Base-by-base conservation (phyloP, 2,888 invertebrate genomes). In the Morpho deidamia region DNA sequence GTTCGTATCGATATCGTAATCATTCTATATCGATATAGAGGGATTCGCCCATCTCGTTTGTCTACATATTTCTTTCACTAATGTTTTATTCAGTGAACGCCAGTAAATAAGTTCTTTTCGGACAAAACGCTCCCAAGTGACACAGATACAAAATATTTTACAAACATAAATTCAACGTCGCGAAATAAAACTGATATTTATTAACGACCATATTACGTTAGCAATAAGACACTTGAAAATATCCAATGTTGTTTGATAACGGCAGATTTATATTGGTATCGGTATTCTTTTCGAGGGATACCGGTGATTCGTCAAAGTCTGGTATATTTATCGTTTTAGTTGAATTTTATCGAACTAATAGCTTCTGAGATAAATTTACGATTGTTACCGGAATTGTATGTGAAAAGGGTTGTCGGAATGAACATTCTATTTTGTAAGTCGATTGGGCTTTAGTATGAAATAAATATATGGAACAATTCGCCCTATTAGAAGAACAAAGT, bases 311-410 rank as follows among this genome's bases (percentile, higher is more conserved):
- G 85, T 69, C 69, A 68, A 87, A 87, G 87, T 86, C 85, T 73
- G 76, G 74, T 83, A 83, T 88, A 88, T 88, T 88, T 88, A 88
- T 88, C 84, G 88, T 87, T 86, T 79, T 82, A 84, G 83, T 85
- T 85, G 87, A 87, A 87, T 88, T 87, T 88, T 88, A 88, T 88
- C 86, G 84, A 78, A 87, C 87, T 87, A 88, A 88, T 88, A 88
- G 86, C 78, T 72, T 69, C 66, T 66, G 83, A 86, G 86, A 88
- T 87, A 82, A 76, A 88, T 88, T 87, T 87, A 86, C 86, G 86
- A 85, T 87, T 83, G 84, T 77, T 68, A 74, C 70, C 70, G 75
- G 77, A 77, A 75, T 72, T 72, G 71, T 66, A 74, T 71, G 71
- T 73, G 72, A 74, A 77, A 84, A 86, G 86, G 88, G 86, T 86